Evolutionary conservation across 2,888 invertebrate species (phyloP).

Genomic region (Micropterix aruncella): DNA sequence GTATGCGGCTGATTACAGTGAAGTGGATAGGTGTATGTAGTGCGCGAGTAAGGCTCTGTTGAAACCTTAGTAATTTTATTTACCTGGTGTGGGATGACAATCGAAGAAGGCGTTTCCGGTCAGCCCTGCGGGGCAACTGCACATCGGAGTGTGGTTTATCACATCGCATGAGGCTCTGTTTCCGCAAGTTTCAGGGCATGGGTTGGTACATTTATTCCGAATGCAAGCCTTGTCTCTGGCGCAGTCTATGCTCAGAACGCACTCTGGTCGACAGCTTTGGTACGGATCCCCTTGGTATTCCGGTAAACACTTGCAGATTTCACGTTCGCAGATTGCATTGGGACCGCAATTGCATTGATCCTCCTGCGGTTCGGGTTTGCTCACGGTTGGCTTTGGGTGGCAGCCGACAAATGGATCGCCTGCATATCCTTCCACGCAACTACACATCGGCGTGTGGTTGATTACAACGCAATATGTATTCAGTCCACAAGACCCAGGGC

Average conservation of each 20-base stretch:
- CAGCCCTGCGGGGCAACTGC: conserved; percentile 54
- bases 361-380: conserved; percentile 17
- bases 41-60: too few relatives aligned
- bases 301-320: conserved; percentile 54
- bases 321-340: conserved; percentile 55
- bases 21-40: too few relatives aligned
- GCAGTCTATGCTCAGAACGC: conserved; percentile 64
- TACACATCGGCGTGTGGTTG: conserved; percentile 48
- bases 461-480: conserved; percentile 41
- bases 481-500: conserved; percentile 51
- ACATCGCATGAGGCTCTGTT: conserved; percentile 60
- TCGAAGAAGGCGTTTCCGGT: conserved; percentile 63
- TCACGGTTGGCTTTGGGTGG: conserved; percentile 19
- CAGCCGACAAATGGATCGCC: conserved; percentile 48
- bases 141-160: conserved; percentile 65
- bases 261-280: conserved; percentile 65
- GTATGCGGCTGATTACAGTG: too few relatives aligned
- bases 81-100: conserved; percentile 44
- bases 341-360: conserved; percentile 59
- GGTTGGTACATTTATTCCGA: conserved; percentile 60
- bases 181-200: conserved; percentile 70
- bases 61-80: too few relatives aligned
- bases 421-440: conserved; percentile 39
- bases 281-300: conserved; percentile 70
- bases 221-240: conserved; percentile 53